phyloP scores from a whole-genome alignment of 2,797 vertebrate genomes.

The Anableps anableps region DNA sequence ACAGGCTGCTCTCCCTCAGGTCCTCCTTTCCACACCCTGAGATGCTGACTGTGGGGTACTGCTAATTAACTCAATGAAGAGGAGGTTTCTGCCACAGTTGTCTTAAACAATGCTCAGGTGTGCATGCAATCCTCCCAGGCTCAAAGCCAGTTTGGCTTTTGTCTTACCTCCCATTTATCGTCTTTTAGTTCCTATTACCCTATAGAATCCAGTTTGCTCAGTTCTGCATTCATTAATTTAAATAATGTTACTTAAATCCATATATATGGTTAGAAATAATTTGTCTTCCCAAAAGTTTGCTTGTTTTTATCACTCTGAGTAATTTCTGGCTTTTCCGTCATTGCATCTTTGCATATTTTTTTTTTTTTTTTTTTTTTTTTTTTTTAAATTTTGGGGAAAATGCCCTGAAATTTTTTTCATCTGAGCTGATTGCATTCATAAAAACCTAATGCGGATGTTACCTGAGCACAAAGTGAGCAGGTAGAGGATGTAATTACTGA shows the following conservation, averaged over 20 bases:
- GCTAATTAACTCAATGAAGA: slow-evolving; percentile 80
- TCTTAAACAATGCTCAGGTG: slow-evolving; percentile 76
- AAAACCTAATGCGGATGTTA: slow-evolving; percentile 67
- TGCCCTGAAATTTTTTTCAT: slow-evolving; percentile 7
- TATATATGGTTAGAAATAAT: slow-evolving; percentile 6
- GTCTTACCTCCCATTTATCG: slow-evolving; percentile 11
- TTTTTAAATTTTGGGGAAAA: slow-evolving; percentile 8
- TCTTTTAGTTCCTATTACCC: slow-evolving; percentile 4
- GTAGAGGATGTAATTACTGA: slow-evolving; percentile 76
- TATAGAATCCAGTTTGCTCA: slow-evolving; percentile 7
- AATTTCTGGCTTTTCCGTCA: slow-evolving; percentile 24
- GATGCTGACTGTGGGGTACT: slow-evolving; percentile 74
- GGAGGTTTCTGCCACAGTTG: slow-evolving; percentile 71
- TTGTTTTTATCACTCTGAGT: slow-evolving; percentile 20
- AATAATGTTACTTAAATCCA: slow-evolving; percentile 18
- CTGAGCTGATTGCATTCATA: slow-evolving; percentile 69
- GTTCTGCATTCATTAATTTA: slow-evolving; percentile 4
- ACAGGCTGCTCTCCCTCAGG: slow-evolving; percentile 73
- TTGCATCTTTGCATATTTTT: slow-evolving; percentile 49
- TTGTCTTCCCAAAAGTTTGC: background rate
- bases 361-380: slow-evolving; percentile 20
- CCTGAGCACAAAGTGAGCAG: slow-evolving; percentile 60
- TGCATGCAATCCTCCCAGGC: slow-evolving; percentile 48
- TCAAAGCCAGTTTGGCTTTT: slow-evolving; percentile 30
- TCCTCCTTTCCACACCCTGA: slow-evolving; percentile 66